phyloP scores from a whole-genome alignment of 2,113 vertebrate genomes.

The Boleophthalmus pectinirostris region DNA sequence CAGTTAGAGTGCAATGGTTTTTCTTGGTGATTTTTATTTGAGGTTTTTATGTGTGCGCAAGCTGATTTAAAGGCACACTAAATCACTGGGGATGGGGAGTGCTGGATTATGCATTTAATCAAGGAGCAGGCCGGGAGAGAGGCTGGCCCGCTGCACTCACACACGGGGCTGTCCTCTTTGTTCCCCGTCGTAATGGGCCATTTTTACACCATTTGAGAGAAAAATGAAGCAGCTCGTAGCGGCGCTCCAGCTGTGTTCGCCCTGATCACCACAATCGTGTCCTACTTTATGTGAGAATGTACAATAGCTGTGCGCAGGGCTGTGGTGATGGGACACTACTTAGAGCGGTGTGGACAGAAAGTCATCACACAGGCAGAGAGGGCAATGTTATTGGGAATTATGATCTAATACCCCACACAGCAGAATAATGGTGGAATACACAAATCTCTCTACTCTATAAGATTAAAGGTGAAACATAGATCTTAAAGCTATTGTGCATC shows the following conservation, averaged over 20 bases:
- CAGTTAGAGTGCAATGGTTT: slow-evolving; percentile 87
- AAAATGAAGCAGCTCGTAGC: slow-evolving; percentile 29
- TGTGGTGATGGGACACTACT: slow-evolving; percentile 7
- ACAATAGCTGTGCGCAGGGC: slow-evolving; percentile 7
- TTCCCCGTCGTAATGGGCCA: slow-evolving; percentile 64
- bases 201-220: slow-evolving; percentile 68
- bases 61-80: slow-evolving; percentile 87
- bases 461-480: neutral
- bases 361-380: neutral
- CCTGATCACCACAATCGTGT: slow-evolving; percentile 37
- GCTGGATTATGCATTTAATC: slow-evolving; percentile 88
- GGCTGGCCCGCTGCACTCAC: slow-evolving; percentile 71
- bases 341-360: slow-evolving; percentile 9
- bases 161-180: slow-evolving; percentile 68
- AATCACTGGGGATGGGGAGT: slow-evolving; percentile 83
- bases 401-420: slow-evolving; percentile 1
- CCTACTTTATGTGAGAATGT: slow-evolving; percentile 22
- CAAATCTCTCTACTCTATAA: neutral
- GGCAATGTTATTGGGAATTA: slow-evolving; percentile 1
- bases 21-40: slow-evolving; percentile 88
- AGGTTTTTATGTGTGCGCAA: slow-evolving; percentile 86
- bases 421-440: neutral
- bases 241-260: slow-evolving; percentile 36
- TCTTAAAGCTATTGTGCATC: neutral
- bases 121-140: slow-evolving; percentile 82